A percentile compares a stretch with the other conserved stretches of the same genome.
These are phyloP conservation scores for Avahi laniger DNA, from an alignment of 2,797 vertebrate genomes.

Conservation along the genomic window DNA sequence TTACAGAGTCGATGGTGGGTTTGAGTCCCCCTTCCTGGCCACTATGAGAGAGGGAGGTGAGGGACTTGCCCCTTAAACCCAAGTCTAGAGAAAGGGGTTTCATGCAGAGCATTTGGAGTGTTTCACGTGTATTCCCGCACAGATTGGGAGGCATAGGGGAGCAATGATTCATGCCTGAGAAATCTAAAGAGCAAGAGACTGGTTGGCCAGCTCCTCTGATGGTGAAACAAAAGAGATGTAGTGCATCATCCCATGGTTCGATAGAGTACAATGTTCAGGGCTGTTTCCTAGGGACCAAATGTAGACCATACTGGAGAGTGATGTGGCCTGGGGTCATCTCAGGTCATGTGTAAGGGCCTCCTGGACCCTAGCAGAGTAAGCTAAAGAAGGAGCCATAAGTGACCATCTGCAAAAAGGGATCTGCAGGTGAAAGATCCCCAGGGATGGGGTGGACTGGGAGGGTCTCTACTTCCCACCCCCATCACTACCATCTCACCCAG, in stretches of 20 bases:
- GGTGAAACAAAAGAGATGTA: neutral
- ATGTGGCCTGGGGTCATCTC: neutral
- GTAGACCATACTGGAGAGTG: neutral
- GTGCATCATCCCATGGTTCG: neutral
- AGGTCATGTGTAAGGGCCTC: neutral
- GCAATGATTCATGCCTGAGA: neutral
- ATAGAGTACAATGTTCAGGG: neutral
- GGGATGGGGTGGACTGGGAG: neutral
- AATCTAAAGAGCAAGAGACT: neutral
- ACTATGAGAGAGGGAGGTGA: neutral
- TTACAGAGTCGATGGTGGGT: neutral
- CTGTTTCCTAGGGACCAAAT: neutral
- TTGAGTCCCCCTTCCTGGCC: neutral
- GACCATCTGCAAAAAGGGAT: neutral
- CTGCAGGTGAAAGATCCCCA: neutral
- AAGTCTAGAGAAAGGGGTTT: neutral
- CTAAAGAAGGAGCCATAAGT: neutral
- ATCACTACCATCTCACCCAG: neutral
- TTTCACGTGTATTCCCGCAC: neutral
- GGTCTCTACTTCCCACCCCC: neutral
- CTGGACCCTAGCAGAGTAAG: neutral
- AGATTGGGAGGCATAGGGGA: neutral
- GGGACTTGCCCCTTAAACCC: neutral
- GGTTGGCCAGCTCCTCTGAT: neutral
- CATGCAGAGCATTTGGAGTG: neutral